A percentile compares a stretch with the other conserved stretches of the same genome.
Evolutionary conservation across 2,797 vertebrate species (phyloP).

Genomic region (Linurgus olivaceus): DNA sequence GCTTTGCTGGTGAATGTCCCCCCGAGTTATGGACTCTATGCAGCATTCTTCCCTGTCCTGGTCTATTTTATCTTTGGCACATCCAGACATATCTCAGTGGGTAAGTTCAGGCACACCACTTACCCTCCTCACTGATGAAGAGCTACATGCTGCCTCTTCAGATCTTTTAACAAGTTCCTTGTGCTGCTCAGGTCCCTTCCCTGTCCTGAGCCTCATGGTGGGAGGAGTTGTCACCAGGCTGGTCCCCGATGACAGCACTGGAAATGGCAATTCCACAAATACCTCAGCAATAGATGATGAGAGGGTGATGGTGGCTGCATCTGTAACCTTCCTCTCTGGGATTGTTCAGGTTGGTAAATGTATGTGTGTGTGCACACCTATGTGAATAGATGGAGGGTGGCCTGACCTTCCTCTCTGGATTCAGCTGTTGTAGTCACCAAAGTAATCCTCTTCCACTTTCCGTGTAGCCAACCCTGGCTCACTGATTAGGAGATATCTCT

Average conservation of each 20-base stretch:
- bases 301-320: slow-evolving; percentile 85
- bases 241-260: slow-evolving; percentile 69
- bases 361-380: fast-evolving
- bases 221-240: slow-evolving; percentile 83
- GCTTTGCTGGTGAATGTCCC: slow-evolving; percentile 88
- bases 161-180: background rate
- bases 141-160: background rate
- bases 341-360: slow-evolving; percentile 86
- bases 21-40: slow-evolving; percentile 88
- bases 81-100: slow-evolving; percentile 93
- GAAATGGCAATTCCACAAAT: slow-evolving; percentile 31
- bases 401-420: background rate
- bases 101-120: slow-evolving; percentile 75
- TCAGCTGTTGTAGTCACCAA: background rate
- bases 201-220: slow-evolving; percentile 93
- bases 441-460: background rate
- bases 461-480: background rate
- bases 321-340: slow-evolving; percentile 86
- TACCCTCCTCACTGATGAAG: background rate
- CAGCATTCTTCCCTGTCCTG: slow-evolving; percentile 90
- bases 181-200: slow-evolving; percentile 86
- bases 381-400: background rate
- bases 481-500: background rate
- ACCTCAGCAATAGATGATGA: slow-evolving; percentile 71
- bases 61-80: slow-evolving; percentile 93